Evolutionary conservation across 2,888 invertebrate species (phyloP).

Genomic region (Philaethria dido): DNA sequence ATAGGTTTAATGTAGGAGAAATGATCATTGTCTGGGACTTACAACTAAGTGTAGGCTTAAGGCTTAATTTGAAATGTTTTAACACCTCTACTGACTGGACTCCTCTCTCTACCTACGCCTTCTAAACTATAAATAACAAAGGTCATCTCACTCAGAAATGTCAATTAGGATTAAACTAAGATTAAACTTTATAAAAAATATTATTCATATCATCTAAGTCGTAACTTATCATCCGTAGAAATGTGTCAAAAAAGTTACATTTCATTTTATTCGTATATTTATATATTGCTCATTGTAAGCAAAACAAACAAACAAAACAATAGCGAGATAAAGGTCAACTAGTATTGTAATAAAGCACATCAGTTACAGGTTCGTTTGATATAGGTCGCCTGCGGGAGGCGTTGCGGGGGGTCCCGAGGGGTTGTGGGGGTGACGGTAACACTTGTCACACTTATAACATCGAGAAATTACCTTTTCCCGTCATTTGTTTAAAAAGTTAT

Average conservation of each 20-base stretch:
- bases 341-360: slow-evolving; percentile 3
- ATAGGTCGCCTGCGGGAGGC: slow-evolving; percentile 1
- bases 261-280: not conserved
- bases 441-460: slow-evolving; percentile 12
- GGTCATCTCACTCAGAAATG: too few relatives aligned
- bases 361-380: slow-evolving; percentile 14
- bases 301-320: slow-evolving; percentile 7
- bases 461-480: slow-evolving; percentile 5
- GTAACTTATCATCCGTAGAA: too few relatives aligned
- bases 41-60: too few relatives aligned
- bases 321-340: slow-evolving; percentile 17
- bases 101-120: too few relatives aligned
- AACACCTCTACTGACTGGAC: too few relatives aligned
- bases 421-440: not conserved
- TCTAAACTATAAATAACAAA: too few relatives aligned
- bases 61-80: too few relatives aligned
- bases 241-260: not conserved
- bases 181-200: too few relatives aligned
- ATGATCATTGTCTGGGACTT: too few relatives aligned
- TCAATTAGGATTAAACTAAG: too few relatives aligned
- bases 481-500: slow-evolving; percentile 4
- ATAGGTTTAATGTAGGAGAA: too few relatives aligned
- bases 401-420: not conserved
- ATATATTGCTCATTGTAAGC: not conserved
- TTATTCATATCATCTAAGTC: too few relatives aligned